These are phyloP conservation scores for Agrochola litura DNA, from an alignment of 2,888 invertebrate species.

Conservation along the genomic window DNA sequence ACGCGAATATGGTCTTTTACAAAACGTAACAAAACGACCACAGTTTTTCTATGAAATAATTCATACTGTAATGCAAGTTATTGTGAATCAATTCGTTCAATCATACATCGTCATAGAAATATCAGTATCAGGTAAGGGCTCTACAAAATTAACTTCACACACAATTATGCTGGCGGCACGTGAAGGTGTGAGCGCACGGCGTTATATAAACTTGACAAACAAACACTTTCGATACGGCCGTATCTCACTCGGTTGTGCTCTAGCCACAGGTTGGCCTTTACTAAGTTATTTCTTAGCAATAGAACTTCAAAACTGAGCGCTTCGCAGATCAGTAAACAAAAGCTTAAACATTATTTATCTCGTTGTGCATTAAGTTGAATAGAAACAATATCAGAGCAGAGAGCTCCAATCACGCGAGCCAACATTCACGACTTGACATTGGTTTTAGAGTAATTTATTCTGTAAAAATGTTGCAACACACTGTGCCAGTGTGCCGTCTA, in stretches of 20 bases:
- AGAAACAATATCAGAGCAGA: constrained; percentile 62
- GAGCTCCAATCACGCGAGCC: constrained; percentile 68
- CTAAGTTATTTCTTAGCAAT: constrained; percentile 26
- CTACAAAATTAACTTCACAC: constrained; percentile 6
- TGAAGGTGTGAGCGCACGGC: constrained; percentile 13
- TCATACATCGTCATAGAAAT: background rate
- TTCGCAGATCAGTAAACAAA: constrained; percentile 46
- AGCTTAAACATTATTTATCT: constrained; percentile 44
- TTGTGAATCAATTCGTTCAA: constrained; percentile 5
- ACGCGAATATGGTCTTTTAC: constrained; percentile 18
- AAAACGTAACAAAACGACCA: constrained; percentile 10
- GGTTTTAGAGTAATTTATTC: constrained; percentile 73
- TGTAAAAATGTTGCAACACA: constrained; percentile 68
- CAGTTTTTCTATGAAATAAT: constrained; percentile 1
- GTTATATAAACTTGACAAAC: constrained; percentile 53
- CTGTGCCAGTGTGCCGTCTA: constrained; percentile 60
- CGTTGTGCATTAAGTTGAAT: constrained; percentile 42
- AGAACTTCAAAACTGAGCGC: constrained; percentile 17
- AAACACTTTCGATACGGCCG: constrained; percentile 45
- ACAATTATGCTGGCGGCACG: constrained; percentile 8
- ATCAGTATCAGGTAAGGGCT: constrained; percentile 35
- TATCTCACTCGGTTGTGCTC: constrained; percentile 13
- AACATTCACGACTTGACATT: constrained; percentile 72
- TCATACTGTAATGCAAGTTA: constrained; percentile 7
- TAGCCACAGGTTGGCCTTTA: constrained; percentile 33